Evolutionary conservation across 2,113 vertebrate species (phyloP).

Genomic region (Eulemur rufifrons): DNA sequence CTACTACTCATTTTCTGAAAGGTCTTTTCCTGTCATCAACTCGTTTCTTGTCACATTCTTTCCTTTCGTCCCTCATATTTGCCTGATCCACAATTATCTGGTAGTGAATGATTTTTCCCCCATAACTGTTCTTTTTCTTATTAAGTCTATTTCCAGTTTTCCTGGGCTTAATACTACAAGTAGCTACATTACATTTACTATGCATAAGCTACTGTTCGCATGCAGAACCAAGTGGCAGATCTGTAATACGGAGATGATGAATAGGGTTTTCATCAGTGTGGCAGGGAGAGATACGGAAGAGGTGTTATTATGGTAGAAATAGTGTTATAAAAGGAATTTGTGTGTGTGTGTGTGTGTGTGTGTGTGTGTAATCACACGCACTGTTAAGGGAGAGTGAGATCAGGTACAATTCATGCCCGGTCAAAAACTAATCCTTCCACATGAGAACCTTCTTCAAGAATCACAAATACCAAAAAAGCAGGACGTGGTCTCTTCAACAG

Average conservation of each 20-base stretch:
- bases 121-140: background rate
- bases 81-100: background rate
- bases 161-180: background rate
- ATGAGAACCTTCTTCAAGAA: background rate
- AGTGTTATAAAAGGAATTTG: background rate
- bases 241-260: background rate
- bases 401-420: background rate
- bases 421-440: background rate
- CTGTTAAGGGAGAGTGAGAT: background rate
- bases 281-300: background rate
- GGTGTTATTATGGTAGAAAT: background rate
- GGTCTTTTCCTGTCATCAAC: background rate
- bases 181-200: background rate
- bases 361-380: background rate
- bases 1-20: background rate
- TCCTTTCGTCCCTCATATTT: background rate
- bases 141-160: slow-evolving; percentile 27
- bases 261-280: background rate
- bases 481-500: background rate
- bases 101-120: background rate
- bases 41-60: background rate
- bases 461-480: background rate
- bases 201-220: background rate
- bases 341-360: background rate
- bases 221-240: background rate